phyloP scores from a whole-genome alignment of 2,113 vertebrate genomes.

The Rhineura floridana region DNA sequence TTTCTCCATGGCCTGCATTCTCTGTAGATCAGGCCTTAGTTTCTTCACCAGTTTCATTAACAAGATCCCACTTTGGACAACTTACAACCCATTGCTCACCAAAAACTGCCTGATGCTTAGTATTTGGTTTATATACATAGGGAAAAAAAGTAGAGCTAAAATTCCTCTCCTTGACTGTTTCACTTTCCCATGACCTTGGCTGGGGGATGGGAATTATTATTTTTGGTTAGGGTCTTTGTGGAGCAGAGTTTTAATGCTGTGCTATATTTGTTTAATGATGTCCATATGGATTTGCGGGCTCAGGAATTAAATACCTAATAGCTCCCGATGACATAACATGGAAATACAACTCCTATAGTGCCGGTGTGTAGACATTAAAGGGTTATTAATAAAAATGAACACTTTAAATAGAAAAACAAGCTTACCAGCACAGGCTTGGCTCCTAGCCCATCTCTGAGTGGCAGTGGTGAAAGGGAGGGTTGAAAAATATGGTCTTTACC shows the following conservation, averaged over 20 bases:
- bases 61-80: neutral
- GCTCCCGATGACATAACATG: conserved; percentile 72
- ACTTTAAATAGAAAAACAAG: conserved; percentile 76
- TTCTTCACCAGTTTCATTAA: too few relatives aligned
- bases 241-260: conserved; percentile 68
- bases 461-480: conserved; percentile 61
- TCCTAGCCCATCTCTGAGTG: conserved; percentile 70
- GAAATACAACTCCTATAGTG: conserved; percentile 72
- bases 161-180: conserved; percentile 57
- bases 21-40: neutral
- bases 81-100: neutral
- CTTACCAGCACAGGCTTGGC: conserved; percentile 72
- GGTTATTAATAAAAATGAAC: conserved; percentile 77
- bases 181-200: conserved; percentile 72
- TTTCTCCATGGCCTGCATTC: neutral
- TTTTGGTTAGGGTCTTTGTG: conserved; percentile 64
- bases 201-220: conserved; percentile 50
- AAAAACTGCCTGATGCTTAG: neutral
- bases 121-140: neutral
- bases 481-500: conserved; percentile 65
- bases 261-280: conserved; percentile 69
- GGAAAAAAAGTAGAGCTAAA: conserved; percentile 1
- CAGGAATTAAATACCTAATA: conserved; percentile 73
- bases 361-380: conserved; percentile 70
- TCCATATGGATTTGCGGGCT: conserved; percentile 76